Evolutionary conservation across 1,140 invertebrate species (phyloP).

Genomic region (Drosophila nasuta): DNA sequence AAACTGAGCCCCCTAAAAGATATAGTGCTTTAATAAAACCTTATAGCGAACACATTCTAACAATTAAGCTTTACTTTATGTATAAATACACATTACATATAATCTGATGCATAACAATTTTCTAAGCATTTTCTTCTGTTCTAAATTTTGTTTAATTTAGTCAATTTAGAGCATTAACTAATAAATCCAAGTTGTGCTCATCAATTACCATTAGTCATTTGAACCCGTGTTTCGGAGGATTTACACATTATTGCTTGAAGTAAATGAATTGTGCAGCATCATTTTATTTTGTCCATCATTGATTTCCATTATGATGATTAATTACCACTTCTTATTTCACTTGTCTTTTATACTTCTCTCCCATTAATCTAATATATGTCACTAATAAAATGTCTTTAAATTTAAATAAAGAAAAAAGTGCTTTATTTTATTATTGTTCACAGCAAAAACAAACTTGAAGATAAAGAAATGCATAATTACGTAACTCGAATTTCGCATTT

Average conservation of each 20-base stretch:
- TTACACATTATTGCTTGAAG: too few species aligned
- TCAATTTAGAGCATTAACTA: not conserved
- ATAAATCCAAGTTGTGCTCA: too few species aligned
- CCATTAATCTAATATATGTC: too few species aligned
- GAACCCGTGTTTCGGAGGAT: too few species aligned
- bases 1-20: not conserved
- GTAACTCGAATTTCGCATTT: not conserved
- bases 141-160: not conserved
- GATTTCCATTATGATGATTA: not conserved
- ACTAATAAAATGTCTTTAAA: too few species aligned
- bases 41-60: not conserved
- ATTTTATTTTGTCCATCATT: not conserved
- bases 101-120: slow-evolving; percentile 1
- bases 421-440: too few species aligned
- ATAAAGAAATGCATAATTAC: not conserved
- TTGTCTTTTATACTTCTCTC: not conserved
- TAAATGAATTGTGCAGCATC: not conserved
- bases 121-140: not conserved
- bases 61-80: not conserved
- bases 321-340: not conserved
- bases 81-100: slow-evolving; percentile 13
- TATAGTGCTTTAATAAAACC: slow-evolving; percentile 15
- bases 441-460: not conserved
- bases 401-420: too few species aligned
- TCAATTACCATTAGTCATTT: too few species aligned